A percentile compares a stretch with the other conserved stretches of the same genome.
Evolutionary conservation across 1,140 invertebrate genomes (phyloP).

Genomic region (Limonius californicus): DNA sequence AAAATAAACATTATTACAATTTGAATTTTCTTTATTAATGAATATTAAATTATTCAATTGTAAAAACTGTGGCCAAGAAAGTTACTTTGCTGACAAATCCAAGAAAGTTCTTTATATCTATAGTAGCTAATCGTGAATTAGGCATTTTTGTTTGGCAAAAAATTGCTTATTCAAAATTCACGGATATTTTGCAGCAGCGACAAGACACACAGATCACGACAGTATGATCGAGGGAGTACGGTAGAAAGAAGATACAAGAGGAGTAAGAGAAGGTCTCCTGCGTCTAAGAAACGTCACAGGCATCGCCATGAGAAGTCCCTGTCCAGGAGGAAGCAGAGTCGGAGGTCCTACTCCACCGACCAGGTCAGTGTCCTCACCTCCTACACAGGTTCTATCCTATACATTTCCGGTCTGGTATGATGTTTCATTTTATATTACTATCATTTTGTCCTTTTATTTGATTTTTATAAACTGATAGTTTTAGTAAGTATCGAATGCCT

Average conservation of each 20-base stretch:
- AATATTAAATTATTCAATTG: too few species aligned
- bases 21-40: too few species aligned
- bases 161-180: not conserved
- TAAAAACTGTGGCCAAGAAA: too few species aligned
- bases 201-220: slow-evolving; percentile 55
- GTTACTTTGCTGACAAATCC: too few species aligned
- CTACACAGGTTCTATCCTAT: not conserved
- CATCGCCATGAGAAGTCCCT: slow-evolving; percentile 44
- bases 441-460: not conserved
- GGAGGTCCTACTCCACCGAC: slow-evolving; percentile 40
- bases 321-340: slow-evolving; percentile 39
- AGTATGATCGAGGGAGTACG: slow-evolving; percentile 58
- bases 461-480: not conserved
- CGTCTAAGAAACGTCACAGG: slow-evolving; percentile 51
- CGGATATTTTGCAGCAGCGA: slow-evolving; percentile 53
- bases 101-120: too few species aligned
- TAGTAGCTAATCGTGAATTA: too few species aligned
- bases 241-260: slow-evolving; percentile 61
- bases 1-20: too few species aligned
- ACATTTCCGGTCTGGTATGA: slow-evolving; percentile 7
- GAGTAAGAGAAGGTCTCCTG: slow-evolving; percentile 58
- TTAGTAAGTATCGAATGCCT: not conserved
- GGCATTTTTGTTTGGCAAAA: too few species aligned
- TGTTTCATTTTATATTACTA: slow-evolving; percentile 5
- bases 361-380: slow-evolving; percentile 41